Conservation (phyloP, 2,888 invertebrate species). For the Oscheius myriophilus region DNA sequence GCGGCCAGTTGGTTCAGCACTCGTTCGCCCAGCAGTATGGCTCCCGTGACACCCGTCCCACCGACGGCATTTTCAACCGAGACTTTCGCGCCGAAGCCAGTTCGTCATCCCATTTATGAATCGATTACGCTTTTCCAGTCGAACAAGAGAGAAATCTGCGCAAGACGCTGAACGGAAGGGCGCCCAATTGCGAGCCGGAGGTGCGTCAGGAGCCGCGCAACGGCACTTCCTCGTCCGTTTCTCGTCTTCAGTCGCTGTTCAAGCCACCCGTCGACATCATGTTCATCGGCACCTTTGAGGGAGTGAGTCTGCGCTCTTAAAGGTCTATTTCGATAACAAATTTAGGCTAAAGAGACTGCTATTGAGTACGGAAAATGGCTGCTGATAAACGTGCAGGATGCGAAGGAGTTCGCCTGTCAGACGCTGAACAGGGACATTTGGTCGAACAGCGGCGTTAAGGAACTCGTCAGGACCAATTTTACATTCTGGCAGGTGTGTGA, state of each 20-base stretch:
- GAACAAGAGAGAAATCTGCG: slow-evolving; percentile 26
- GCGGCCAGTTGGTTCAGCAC: slow-evolving; percentile 51
- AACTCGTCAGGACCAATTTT: slow-evolving; percentile 78
- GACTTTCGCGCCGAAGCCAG: slow-evolving; percentile 35
- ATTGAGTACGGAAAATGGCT: slow-evolving; percentile 78
- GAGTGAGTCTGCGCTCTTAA: slow-evolving; percentile 68
- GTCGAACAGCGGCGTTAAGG: slow-evolving; percentile 77
- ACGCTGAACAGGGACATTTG: slow-evolving; percentile 78
- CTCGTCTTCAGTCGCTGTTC: slow-evolving; percentile 77
- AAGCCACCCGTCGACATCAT: slow-evolving; percentile 80
- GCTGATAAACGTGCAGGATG: slow-evolving; percentile 80
- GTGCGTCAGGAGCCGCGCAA: background rate
- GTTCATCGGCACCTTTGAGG: slow-evolving; percentile 77
- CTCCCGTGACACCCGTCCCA: background rate
- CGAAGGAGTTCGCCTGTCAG: slow-evolving; percentile 79
- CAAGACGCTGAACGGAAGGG: background rate
- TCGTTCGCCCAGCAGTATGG: slow-evolving; percentile 54
- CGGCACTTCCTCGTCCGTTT: background rate
- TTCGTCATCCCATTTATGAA: background rate
- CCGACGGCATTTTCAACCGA: slow-evolving; percentile 28
- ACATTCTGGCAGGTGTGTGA: slow-evolving; percentile 78
- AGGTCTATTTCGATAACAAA: background rate
- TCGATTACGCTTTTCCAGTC: background rate
- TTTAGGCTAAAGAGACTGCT: slow-evolving; percentile 76
- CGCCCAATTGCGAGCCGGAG: slow-evolving; percentile 2